phyloP scores from a whole-genome alignment of 2,113 vertebrate species.

The Ovibos moschatus region DNA sequence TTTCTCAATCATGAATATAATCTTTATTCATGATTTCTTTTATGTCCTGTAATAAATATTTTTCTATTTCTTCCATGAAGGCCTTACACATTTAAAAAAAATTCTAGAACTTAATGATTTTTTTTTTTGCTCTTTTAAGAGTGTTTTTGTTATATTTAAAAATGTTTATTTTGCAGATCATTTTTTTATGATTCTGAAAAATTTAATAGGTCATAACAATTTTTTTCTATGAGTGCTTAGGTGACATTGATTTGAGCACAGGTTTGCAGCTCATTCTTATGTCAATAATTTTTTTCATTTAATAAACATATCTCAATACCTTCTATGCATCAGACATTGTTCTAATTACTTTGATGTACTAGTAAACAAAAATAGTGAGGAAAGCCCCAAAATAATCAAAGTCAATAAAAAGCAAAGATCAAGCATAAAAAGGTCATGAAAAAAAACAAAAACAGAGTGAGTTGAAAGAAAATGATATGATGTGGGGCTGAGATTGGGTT shows the following conservation, averaged over 20 bases:
- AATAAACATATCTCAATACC: not conserved
- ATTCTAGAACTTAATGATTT: not conserved
- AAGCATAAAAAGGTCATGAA: not conserved
- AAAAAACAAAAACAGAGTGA: not conserved
- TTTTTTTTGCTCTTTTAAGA: not conserved
- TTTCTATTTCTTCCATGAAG: not conserved
- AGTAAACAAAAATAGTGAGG: not conserved
- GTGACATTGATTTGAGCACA: not conserved
- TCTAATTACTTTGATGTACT: not conserved
- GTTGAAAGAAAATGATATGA: not conserved
- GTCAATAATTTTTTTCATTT: not conserved
- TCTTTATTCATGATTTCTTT: not conserved
- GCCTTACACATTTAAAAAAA: not conserved
- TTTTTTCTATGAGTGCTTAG: not conserved
- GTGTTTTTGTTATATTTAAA: not conserved
- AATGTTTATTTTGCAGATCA: not conserved
- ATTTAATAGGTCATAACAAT: not conserved
- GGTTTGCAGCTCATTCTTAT: not conserved
- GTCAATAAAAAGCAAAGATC: not conserved
- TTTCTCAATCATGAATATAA: not conserved
- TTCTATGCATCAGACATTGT: not conserved
- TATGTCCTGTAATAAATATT: not conserved
- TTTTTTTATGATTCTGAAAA: not conserved
- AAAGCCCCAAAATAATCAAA: not conserved
- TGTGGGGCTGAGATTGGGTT: not conserved